A percentile compares a stretch with the other conserved stretches of the same genome.
Evolutionary conservation across 2,888 invertebrate genomes (phyloP).

Genomic region (Agonum fuliginosum): DNA sequence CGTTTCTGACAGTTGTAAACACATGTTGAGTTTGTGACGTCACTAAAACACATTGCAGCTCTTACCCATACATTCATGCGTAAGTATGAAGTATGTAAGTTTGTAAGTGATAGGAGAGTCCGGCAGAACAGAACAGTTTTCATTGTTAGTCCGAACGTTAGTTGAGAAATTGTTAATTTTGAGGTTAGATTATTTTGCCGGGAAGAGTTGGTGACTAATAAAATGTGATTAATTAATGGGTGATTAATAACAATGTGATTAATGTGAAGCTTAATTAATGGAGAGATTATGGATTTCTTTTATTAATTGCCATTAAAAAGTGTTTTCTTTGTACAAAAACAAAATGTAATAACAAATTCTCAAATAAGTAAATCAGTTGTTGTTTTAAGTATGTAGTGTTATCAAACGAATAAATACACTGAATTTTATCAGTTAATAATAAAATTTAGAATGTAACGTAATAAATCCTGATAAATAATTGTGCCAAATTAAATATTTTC

Average conservation of each 20-base stretch:
- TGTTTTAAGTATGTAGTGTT: too few relatives aligned
- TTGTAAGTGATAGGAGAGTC: slow-evolving; percentile 6
- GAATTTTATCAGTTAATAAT: too few relatives aligned
- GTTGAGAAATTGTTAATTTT: background rate
- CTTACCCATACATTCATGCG: slow-evolving; percentile 27
- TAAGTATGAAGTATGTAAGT: background rate
- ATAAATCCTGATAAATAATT: too few relatives aligned
- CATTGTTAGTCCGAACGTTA: background rate
- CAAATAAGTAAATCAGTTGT: too few relatives aligned
- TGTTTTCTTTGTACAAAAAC: background rate
- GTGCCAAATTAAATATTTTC: too few relatives aligned
- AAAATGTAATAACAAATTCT: too few relatives aligned
- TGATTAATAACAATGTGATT: background rate
- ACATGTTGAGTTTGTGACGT: slow-evolving; percentile 50
- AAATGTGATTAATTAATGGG: background rate
- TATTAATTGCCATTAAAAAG: background rate
- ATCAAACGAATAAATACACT: too few relatives aligned
- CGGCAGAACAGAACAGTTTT: background rate
- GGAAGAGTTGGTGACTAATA: background rate
- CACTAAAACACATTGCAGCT: slow-evolving; percentile 44
- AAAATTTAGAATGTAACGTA: too few relatives aligned
- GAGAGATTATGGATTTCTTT: background rate
- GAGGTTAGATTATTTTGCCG: slow-evolving; percentile 4
- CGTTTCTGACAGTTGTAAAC: slow-evolving; percentile 52
- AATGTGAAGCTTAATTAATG: background rate